A percentile compares a stretch with the other conserved stretches of the same genome.
Evolutionary conservation across 2,888 invertebrate genomes (phyloP).

Genomic region (Alviniconcha strummeri): DNA sequence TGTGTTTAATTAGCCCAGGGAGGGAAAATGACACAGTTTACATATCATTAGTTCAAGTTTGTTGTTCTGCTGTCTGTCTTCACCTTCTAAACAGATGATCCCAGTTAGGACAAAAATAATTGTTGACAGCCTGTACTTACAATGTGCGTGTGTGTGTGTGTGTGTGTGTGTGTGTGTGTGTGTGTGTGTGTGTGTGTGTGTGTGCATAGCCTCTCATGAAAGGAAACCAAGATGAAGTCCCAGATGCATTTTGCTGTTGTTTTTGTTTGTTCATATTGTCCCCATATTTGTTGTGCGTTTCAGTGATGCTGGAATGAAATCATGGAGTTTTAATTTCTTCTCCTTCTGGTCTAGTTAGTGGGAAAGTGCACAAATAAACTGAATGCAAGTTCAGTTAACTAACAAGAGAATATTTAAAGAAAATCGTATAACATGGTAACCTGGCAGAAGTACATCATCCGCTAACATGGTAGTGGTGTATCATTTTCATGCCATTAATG

Average conservation of each 20-base stretch:
- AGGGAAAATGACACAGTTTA: neutral
- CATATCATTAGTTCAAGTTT: neutral
- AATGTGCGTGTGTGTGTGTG: neutral
- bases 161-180: slow-evolving; percentile 1
- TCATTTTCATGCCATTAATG: no score
- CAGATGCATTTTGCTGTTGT: neutral
- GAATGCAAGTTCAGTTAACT: no score
- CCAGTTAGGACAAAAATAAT: neutral
- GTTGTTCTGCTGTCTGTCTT: no score
- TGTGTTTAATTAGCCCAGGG: neutral
- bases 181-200: neutral
- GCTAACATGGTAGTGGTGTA: no score
- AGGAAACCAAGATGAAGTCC: neutral
- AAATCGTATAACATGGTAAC: no score
- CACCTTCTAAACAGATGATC: no score
- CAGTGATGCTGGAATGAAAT: neutral
- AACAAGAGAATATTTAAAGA: no score
- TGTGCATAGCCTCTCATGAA: neutral
- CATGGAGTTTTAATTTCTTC: no score
- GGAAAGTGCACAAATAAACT: neutral
- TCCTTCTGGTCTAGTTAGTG: neutral
- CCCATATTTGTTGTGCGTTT: neutral
- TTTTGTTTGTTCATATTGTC: neutral
- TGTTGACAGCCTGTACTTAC: neutral
- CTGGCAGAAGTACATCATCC: no score